Evolutionary conservation across 2,113 vertebrate genomes (phyloP), one percentile per base, ranked within the genome.

Genomic region (Calcarius ornatus): DNA sequence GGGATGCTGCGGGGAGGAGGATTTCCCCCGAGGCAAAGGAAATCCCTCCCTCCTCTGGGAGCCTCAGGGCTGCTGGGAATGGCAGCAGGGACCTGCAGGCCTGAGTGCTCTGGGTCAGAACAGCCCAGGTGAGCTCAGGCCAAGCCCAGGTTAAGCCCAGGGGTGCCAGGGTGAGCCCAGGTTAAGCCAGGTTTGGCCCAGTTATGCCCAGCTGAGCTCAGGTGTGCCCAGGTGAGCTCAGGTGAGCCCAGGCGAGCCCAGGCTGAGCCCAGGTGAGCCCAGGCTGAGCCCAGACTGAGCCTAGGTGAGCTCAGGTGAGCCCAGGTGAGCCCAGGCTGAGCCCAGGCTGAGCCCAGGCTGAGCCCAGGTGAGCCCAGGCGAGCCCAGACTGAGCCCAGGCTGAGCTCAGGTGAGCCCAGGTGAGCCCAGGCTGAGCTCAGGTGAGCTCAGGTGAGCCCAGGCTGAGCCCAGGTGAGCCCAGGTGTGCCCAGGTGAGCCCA

Each of bases 11-110:
- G 35, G 37, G n/a, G 12, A 38, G 14, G 38, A 64, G 28, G 17
- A 24, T 59, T 89, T 35, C 48, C 45, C 60, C 24, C 53, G 37
- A 15, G 79, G 25, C 20, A 51, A 42, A 86, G 61, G 15, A 37
- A 78, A 51, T 0, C 4, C 7, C 7, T 63, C 25, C 19, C 11
- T 31, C 12, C 15, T 7, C 33, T 27, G 68, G 53, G 71, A 59
- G 53, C 31, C 2, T 51, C 1, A 0, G 27, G 35, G 15, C 9
- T 9, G 1, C 14, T 9, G 33, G 48, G 47, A 48, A 13, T 9
- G 12, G 15, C 37, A 28, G 27, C 47, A 38, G 15, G 27, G 40
- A 28, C 24, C 64, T 51, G 64, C 45, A 59, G 82, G 72, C 20
- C 73, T 23, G 4, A 31, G 64, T 31, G 45, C 19, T 37, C 28